Base-by-base conservation (phyloP, 2,113 vertebrate genomes). In the Centropus bengalensis region DNA sequence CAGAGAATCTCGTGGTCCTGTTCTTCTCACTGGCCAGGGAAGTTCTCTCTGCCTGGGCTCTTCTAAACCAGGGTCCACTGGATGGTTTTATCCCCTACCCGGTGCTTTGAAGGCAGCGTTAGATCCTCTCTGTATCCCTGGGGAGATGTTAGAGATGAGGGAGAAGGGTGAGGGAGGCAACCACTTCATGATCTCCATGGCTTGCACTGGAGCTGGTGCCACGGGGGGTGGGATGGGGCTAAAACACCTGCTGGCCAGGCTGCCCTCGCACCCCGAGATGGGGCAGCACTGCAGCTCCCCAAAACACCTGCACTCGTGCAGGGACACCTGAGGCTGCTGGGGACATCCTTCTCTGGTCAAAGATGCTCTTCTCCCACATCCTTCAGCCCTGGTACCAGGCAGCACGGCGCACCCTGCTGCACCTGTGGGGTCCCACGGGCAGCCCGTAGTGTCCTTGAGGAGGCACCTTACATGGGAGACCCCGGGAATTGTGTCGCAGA, bases 341-440 rank as follows among this genome's bases (percentile, higher is more conserved):
- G n/a, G 10, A 51, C n/a, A 22, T 33, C 28, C 24, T 58, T 44
- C 49, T 69, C 28, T 14, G 28, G 14, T 52, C 42, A 33, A 32
- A 75, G 68, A 32, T 40, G 28, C 14, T 27, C 17, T 19, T 62
- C 1, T 0, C 32, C 22, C 56, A 11, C 32, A 45, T 32, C 73
- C 79, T 33, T 70, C 58, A 54, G 20, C 18, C 42, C 16, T 28
- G 0, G 1, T 2, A 1, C 38, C 45, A 47, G 52, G 28, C n/a
- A 49, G 52, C 0, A 0, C 28, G 52, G 15, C 10, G 30, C 21
- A 55, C 15, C 12, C 28, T 1, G 4, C 32, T 7, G 3, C 15
- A 6, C 28, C 26, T 38, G 19, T 62, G 40, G 33, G 40, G 22
- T 49, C 23, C 42, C 2, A 5, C 11, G 36, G 30, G 33, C 22